Percentiles rank a stretch among this genome's conserved stretches.
Evolutionary conservation across 1,140 invertebrate genomes (phyloP).

Genomic region (Heliconius eleuchia): DNA sequence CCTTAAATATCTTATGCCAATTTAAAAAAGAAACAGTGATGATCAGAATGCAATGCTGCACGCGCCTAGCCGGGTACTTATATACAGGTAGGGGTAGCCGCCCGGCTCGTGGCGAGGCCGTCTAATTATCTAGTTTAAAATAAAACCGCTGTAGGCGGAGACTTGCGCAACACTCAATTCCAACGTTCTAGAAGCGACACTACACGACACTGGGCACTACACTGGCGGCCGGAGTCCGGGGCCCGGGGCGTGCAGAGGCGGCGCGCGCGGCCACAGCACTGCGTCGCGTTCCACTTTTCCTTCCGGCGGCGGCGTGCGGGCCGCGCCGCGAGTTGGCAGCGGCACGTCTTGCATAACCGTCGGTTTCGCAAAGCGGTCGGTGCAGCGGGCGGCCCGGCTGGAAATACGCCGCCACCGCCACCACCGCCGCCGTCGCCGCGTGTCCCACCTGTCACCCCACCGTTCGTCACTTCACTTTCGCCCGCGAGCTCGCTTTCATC

Average conservation of each 20-base stretch:
- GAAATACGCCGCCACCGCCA: conserved; percentile 65
- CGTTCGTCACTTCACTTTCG: conserved; percentile 70
- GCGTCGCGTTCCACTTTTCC: conserved; percentile 80
- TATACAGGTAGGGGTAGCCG: conserved; percentile 55
- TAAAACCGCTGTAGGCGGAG: conserved; percentile 75
- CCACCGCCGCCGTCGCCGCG: conserved; percentile 41
- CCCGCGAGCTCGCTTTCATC: conserved; percentile 67
- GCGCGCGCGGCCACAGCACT: conserved; percentile 74
- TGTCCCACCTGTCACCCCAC: conserved; percentile 53
- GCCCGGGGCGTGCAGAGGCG: conserved; percentile 66
- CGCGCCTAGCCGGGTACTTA: conserved; percentile 46
- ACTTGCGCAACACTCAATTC: conserved; percentile 72
- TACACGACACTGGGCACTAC: conserved; percentile 76
- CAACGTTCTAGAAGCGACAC: conserved; percentile 77
- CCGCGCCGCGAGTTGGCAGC: conserved; percentile 74
- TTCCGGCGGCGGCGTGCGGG: conserved; percentile 73
- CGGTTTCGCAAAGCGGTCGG: conserved; percentile 74
- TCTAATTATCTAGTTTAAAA: conserved; percentile 73
- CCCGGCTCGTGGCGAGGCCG: conserved; percentile 51
- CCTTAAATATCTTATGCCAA: neutral
- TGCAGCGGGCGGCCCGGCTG: conserved; percentile 72
- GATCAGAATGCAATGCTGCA: conserved; percentile 39
- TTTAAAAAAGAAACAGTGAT: conserved; percentile 45
- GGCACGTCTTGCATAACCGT: conserved; percentile 76
- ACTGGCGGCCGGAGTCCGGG: conserved; percentile 48